Conservation (phyloP, 2,797 vertebrate genomes). For the Pristis pectinata region DNA sequence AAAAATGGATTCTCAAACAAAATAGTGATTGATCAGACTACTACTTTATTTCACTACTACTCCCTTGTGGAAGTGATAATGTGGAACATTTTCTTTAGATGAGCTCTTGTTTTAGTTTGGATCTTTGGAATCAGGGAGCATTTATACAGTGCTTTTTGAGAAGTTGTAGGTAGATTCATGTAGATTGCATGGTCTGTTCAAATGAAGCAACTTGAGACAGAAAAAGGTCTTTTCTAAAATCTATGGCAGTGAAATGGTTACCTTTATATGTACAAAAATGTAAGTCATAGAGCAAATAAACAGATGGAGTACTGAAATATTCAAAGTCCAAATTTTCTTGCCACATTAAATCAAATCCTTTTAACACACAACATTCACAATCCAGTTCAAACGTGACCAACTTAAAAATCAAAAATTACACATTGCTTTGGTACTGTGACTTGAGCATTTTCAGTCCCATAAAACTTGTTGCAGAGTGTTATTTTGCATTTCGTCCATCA, state of each 20-base stretch:
- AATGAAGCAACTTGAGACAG: background rate
- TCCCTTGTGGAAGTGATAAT: background rate
- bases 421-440: background rate
- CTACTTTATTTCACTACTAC: too few species aligned
- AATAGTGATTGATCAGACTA: background rate
- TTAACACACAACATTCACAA: background rate
- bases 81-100: background rate
- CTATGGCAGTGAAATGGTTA: background rate
- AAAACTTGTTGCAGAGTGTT: background rate
- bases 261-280: background rate
- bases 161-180: background rate
- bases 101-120: background rate
- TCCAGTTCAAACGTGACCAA: background rate
- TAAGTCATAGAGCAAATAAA: background rate
- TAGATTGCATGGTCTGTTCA: background rate
- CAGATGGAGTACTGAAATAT: background rate
- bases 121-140: background rate
- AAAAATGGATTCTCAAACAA: background rate
- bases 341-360: slow-evolving; percentile 17
- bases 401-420: background rate
- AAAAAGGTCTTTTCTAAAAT: background rate
- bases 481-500: background rate
- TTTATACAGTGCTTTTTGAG: background rate
- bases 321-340: slow-evolving; percentile 31
- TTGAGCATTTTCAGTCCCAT: background rate